These are phyloP conservation scores for Hyppa rectilinea DNA, from an alignment of 2,888 invertebrate species.

Conservation along the genomic window DNA sequence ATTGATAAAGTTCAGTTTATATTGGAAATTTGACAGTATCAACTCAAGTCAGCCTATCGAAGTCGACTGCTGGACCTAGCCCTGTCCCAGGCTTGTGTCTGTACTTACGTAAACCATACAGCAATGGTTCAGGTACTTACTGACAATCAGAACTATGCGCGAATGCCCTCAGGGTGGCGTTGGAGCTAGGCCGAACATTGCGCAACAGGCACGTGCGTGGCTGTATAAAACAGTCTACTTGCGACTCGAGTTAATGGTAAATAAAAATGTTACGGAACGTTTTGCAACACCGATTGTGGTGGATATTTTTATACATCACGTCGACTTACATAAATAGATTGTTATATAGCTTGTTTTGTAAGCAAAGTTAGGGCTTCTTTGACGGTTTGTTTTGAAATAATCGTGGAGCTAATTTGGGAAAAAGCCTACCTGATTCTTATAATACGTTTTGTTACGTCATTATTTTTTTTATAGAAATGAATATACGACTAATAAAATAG, in stretches of 20 bases:
- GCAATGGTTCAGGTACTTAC: not conserved
- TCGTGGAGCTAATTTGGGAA: not conserved
- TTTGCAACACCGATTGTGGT: not conserved
- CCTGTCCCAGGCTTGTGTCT: no score
- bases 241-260: not conserved
- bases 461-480: not conserved
- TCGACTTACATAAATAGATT: not conserved
- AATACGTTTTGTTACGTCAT: not conserved
- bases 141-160: not conserved
- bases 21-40: no score
- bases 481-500: not conserved
- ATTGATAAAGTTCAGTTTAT: no score
- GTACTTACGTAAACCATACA: not conserved
- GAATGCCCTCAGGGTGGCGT: not conserved
- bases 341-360: constrained; percentile 5
- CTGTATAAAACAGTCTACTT: not conserved
- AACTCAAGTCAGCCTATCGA: no score
- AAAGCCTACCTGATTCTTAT: no score
- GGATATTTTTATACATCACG: not conserved
- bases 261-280: not conserved
- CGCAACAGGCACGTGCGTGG: no score
- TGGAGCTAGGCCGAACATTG: no score
- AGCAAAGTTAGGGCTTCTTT: constrained; percentile 2
- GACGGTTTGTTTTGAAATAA: not conserved
- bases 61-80: no score